Evolutionary conservation across 2,797 vertebrate species (phyloP).

Genomic region (Smutsia gigantea): DNA sequence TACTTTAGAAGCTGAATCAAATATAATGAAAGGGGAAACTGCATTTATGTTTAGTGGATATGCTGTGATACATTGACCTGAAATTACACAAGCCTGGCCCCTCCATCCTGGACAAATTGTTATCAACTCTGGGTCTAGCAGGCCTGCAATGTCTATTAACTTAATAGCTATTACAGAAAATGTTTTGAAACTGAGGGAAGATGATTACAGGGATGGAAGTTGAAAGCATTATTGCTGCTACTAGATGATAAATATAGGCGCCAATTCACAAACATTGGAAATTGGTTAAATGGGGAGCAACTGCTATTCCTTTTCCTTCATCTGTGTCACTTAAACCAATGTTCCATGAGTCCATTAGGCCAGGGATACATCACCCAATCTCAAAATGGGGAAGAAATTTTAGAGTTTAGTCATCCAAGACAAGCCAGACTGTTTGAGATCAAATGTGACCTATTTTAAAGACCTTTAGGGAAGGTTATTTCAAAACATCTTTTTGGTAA

Average conservation of each 20-base stretch:
- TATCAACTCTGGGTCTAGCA: not conserved
- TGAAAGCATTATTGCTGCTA: slow-evolving; percentile 10
- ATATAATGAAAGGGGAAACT: not conserved
- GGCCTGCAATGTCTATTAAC: not conserved
- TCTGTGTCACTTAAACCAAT: not conserved
- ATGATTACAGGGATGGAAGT: not conserved
- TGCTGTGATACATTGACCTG: not conserved
- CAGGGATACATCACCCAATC: not conserved
- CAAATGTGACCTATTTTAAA: not conserved
- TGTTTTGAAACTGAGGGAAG: slow-evolving; percentile 29
- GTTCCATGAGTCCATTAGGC: not conserved
- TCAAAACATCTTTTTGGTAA: slow-evolving; percentile 48
- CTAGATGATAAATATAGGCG: slow-evolving; percentile 2
- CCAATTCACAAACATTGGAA: not conserved
- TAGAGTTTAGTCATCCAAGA: not conserved
- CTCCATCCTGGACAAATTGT: not conserved
- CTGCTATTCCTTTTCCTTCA: not conserved
- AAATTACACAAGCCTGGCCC: not conserved
- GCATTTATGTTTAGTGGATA: not conserved
- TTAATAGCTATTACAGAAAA: slow-evolving; percentile 31
- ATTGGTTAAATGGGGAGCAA: slow-evolving; percentile 15
- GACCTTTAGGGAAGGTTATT: not conserved
- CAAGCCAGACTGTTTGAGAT: not conserved
- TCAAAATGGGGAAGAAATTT: not conserved
- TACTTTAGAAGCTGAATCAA: slow-evolving; percentile 37